Conservation (phyloP, 1,140 invertebrate species). For the Thaumatotibia leucotreta region DNA sequence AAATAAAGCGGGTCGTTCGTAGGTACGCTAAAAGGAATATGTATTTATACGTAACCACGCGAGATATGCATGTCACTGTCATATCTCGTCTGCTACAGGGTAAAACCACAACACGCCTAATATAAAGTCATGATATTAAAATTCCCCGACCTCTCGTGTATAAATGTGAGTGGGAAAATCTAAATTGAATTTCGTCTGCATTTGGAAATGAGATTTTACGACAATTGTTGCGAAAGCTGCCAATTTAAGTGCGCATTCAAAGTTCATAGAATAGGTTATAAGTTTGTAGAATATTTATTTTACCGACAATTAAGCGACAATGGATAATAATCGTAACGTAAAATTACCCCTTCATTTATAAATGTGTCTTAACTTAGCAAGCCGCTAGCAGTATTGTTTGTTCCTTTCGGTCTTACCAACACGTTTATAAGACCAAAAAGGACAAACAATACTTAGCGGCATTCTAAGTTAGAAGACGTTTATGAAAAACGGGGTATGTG, state of each 20-base stretch:
- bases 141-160: not conserved
- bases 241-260: not conserved
- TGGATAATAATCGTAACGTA: too few relatives aligned
- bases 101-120: not conserved
- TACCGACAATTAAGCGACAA: too few relatives aligned
- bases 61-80: not conserved
- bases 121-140: not conserved
- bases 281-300: too few relatives aligned
- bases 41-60: not conserved
- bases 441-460: too few relatives aligned
- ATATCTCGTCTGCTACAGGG: not conserved
- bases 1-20: not conserved
- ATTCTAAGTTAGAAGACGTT: too few relatives aligned
- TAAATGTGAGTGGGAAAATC: not conserved
- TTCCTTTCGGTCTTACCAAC: too few relatives aligned
- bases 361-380: too few relatives aligned
- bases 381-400: too few relatives aligned
- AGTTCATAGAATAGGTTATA: too few relatives aligned
- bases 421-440: too few relatives aligned
- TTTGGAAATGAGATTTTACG: not conserved
- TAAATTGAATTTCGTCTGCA: not conserved
- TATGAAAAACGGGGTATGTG: too few relatives aligned
- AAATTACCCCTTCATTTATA: too few relatives aligned
- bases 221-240: not conserved
- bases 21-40: not conserved